Evolutionary conservation across 2,888 invertebrate genomes (phyloP).

Genomic region (Lasioglossum morio): DNA sequence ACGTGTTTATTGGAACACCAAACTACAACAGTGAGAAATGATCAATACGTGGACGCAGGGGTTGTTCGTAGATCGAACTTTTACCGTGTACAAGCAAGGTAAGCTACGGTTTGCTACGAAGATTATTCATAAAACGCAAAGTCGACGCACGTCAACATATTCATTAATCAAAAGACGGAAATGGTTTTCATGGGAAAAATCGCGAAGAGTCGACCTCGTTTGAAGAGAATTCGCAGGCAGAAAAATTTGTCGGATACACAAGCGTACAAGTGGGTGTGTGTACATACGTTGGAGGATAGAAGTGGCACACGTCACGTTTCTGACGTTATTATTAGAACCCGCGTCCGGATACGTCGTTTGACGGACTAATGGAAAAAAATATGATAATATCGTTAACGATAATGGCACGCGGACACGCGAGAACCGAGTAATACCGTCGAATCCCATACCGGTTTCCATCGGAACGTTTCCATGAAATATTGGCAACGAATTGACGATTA

Average conservation of each 20-base stretch:
- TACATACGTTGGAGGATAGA: slow-evolving; percentile 16
- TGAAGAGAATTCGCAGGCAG: neutral
- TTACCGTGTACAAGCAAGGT: too few relatives aligned
- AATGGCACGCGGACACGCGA: slow-evolving; percentile 36
- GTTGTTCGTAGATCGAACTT: too few relatives aligned
- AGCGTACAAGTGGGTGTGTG: neutral
- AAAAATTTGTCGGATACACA: slow-evolving; percentile 2
- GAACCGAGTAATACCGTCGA: slow-evolving; percentile 5
- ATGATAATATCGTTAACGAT: slow-evolving; percentile 40
- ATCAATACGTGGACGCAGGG: too few relatives aligned
- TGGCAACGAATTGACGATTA: neutral
- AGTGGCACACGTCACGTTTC: slow-evolving; percentile 26
- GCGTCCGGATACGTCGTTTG: slow-evolving; percentile 33
- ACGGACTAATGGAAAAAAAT: slow-evolving; percentile 22
- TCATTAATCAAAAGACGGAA: neutral
- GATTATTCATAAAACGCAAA: too few relatives aligned
- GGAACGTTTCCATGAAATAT: neutral
- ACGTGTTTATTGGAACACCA: too few relatives aligned
- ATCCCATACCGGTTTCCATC: neutral
- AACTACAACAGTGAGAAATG: too few relatives aligned
- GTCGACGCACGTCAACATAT: neutral
- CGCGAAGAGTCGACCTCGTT: neutral
- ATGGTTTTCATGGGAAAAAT: neutral
- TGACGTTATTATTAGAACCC: slow-evolving; percentile 41
- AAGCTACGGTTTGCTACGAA: too few relatives aligned